Evolutionary conservation across 30 jellyfish, hydroid and myxozoan species (phyloP), one percentile per base, ranked within the genome.

Genomic region (Phacellophora camtschatica): DNA sequence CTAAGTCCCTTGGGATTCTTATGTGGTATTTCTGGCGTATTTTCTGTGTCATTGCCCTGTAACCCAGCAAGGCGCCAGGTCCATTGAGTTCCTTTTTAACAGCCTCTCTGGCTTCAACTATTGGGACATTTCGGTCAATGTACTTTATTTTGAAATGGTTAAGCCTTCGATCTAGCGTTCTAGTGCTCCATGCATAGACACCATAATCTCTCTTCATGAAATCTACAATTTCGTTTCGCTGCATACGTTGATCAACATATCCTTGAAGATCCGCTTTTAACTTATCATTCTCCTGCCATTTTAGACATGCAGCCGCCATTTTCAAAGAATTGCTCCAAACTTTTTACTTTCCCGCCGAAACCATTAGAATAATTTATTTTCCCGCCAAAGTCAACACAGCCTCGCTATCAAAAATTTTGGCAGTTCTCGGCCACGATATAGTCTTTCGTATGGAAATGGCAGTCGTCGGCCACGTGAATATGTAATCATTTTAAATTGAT

Each of bases 11-110:
- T 41, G 86, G 94, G 43, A 48, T 58, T 36, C 68, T 68, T 0
- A 82, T 28, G 42, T 68, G 33, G 46, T 81, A 68, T 23, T 31
- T 37, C 34, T 66, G 92, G 18, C 92, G 64, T 13, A 64, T 31
- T 51, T 81, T 81, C 34, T 31, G 64, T 12, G 62, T 30, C 92
- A 81, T 43, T 81, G 92, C 92, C 15, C 92, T 42, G 42, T 81
- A 64, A 42, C 92, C 92, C 1, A 64, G 66, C 16, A 65, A 53
- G 16, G 59, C 72, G n/a, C 92, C 92, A 8, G 92, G 92, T 28
- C 92, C 92, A 25, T 66, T 33, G 22, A 81, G 75, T 68, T 83
- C 95, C 27, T 57, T 56, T 25, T 20, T 28, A 43, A 83, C 82
- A 20, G 49, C 89, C 16, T 83, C 62, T 41, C 66, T 50, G 20